Percentiles rank a stretch among this genome's conserved stretches.
Evolutionary conservation across 2,888 invertebrate species (phyloP).

Genomic region (Hypolimnas misippus): DNA sequence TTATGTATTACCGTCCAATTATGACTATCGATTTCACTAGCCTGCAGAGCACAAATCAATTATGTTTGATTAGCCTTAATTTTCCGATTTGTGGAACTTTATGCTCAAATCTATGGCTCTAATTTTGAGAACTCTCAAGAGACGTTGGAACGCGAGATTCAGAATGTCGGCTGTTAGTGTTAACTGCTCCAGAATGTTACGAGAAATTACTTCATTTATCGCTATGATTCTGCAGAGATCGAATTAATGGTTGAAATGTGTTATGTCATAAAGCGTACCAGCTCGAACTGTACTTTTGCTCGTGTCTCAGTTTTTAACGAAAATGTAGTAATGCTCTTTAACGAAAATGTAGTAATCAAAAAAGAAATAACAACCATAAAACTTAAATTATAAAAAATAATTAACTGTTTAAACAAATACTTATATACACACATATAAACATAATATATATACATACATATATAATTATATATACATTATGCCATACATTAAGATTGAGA

Average conservation of each 20-base stretch:
- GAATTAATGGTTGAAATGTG: background rate
- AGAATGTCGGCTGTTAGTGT: constrained; percentile 58
- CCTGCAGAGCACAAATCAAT: background rate
- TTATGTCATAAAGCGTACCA: background rate
- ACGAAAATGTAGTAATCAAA: no score
- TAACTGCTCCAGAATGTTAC: constrained; percentile 58
- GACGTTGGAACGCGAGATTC: constrained; percentile 36
- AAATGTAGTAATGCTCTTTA: no score
- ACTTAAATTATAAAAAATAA: no score
- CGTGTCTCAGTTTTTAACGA: no score
- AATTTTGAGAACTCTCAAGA: constrained; percentile 37
- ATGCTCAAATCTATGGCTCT: constrained; percentile 42
- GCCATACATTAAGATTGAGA: no score
- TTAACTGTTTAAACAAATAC: no score
- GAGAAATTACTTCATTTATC: constrained; percentile 58
- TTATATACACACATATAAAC: no score
- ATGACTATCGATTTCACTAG: no score
- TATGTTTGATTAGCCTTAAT: constrained; percentile 14
- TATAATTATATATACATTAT: no score
- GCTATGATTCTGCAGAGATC: constrained; percentile 26
- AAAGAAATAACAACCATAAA: no score
- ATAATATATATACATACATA: no score
- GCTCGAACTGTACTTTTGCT: background rate
- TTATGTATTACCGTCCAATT: no score
- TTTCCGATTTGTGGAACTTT: constrained; percentile 40